Percentiles rank a stretch among this genome's conserved stretches.
Evolutionary conservation across 92 coral and sea anemone genomes (phyloP).

Genomic region (Siderastrea radians): DNA sequence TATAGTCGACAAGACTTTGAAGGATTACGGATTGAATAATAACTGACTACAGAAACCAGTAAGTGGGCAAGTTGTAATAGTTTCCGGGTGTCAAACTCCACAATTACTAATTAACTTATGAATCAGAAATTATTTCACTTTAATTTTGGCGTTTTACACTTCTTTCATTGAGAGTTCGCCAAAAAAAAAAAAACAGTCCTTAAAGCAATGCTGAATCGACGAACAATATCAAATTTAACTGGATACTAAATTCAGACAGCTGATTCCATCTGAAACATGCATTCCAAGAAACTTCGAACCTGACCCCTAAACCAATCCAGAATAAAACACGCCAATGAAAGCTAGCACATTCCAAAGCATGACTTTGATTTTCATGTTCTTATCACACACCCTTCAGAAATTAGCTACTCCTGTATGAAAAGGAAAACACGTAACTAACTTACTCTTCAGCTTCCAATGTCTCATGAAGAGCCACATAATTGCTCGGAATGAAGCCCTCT

Average conservation of each 20-base stretch:
- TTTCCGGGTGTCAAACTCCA: conserved; percentile 36
- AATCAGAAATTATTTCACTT: neutral
- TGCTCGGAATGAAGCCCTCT: conserved; percentile 97
- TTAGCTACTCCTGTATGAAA: neutral
- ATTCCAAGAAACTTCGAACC: neutral
- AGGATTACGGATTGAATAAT: neutral
- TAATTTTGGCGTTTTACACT: neutral
- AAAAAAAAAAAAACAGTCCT: neutral
- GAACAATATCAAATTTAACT: neutral
- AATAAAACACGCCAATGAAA: no score
- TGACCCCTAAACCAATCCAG: neutral
- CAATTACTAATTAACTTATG: neutral
- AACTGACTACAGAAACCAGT: neutral
- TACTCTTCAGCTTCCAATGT: conserved; percentile 98
- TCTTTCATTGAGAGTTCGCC: conserved; percentile 2
- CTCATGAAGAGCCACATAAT: conserved; percentile 92
- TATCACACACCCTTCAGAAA: conserved; percentile 4
- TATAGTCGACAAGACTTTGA: neutral
- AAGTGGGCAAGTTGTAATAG: neutral
- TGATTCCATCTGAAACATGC: conserved; percentile 7
- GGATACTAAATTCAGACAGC: neutral
- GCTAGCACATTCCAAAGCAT: conserved; percentile 13
- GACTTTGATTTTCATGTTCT: conserved; percentile 11
- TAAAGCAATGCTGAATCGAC: conserved; percentile 13
- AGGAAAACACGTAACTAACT: conserved; percentile 40